Evolutionary conservation across 2,888 invertebrate species (phyloP).

Genomic region (Conops quadrifasciatus): DNA sequence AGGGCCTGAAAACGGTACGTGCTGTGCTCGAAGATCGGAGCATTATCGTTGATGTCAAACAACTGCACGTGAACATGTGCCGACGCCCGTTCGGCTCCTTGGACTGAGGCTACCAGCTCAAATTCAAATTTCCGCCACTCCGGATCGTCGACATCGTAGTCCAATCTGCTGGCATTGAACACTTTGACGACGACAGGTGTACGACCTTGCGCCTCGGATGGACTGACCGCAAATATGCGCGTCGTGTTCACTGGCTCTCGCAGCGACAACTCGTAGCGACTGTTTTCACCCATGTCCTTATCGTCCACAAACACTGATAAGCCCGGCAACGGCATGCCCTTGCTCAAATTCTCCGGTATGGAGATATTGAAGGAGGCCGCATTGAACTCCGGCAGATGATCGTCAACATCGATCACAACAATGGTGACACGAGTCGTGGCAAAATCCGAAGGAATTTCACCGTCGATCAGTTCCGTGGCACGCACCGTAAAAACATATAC

Average conservation of each 20-base stretch:
- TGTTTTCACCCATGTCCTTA: constrained; percentile 77
- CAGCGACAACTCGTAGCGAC: constrained; percentile 73
- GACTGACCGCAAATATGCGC: constrained; percentile 72
- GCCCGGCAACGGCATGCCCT: constrained; percentile 75
- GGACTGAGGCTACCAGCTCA: constrained; percentile 72
- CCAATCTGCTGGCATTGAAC: constrained; percentile 72
- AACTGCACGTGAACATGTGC: constrained; percentile 73
- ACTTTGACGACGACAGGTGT: constrained; percentile 80
- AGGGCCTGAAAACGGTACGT: constrained; percentile 73
- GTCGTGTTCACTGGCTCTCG: constrained; percentile 70
- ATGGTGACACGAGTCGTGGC: constrained; percentile 77
- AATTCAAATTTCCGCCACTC: constrained; percentile 72
- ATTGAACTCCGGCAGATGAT: constrained; percentile 78
- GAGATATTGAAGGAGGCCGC: constrained; percentile 72
- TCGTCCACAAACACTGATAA: constrained; percentile 79
- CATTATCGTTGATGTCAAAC: constrained; percentile 82
- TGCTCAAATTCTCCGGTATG: constrained; percentile 80
- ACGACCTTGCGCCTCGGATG: constrained; percentile 74
- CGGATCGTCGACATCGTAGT: constrained; percentile 75
- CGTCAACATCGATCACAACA: constrained; percentile 81
- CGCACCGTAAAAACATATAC: constrained; percentile 77
- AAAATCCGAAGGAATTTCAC: constrained; percentile 72
- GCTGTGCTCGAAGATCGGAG: constrained; percentile 73
- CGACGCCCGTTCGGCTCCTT: constrained; percentile 69
- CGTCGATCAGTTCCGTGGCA: constrained; percentile 79